Percentiles rank a stretch among this genome's conserved stretches.
Conservation (phyloP, 2,797 vertebrate species). For the Gymnopithys bicolor region DNA sequence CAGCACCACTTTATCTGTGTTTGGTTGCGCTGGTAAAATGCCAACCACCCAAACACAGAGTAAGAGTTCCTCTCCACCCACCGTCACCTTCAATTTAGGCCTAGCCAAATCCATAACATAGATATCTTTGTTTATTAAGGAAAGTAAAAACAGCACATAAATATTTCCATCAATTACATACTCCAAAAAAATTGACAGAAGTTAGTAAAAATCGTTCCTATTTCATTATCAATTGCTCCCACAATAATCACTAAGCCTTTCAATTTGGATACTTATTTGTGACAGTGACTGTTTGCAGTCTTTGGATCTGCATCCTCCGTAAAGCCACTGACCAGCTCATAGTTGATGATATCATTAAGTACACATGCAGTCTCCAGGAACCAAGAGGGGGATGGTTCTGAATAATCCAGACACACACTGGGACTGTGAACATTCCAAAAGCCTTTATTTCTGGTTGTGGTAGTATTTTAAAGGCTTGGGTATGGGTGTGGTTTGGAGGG, state of each 20-base stretch:
- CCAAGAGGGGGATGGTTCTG: no score
- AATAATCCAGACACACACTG: no score
- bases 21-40: no score
- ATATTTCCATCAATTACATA: neutral
- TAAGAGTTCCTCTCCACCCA: no score
- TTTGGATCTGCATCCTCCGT: neutral
- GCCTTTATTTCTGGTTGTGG: no score
- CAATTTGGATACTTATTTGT: neutral
- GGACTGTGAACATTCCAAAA: no score
- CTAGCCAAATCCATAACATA: no score
- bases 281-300: neutral
- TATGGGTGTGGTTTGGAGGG: no score
- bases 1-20: no score
- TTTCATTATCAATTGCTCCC: neutral
- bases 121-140: neutral
- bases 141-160: neutral
- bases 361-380: neutral
- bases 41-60: no score
- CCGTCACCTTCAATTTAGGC: no score
- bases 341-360: neutral
- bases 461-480: no score
- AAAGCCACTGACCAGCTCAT: neutral
- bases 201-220: neutral
- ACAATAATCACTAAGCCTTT: neutral
- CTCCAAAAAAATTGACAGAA: neutral